Evolutionary conservation across 2,113 vertebrate genomes (phyloP), one percentile per base, ranked within the genome.

Genomic region (Verasper variegatus): DNA sequence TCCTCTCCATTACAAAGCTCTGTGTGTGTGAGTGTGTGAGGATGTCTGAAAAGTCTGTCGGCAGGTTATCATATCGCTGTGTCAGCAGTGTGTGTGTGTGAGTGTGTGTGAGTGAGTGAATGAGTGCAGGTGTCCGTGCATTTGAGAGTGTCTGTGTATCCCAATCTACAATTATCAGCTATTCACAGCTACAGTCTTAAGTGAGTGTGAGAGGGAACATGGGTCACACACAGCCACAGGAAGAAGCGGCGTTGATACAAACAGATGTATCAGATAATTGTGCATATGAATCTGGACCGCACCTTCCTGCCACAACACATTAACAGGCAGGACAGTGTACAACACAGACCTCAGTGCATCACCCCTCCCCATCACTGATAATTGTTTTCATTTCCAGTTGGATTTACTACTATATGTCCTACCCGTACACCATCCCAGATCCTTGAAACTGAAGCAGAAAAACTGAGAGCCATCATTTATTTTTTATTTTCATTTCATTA

Each of bases 1-100:
- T 81, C 56, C 42, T 35, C 70, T 86, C 78, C 52, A 67, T 78
- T 83, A 80, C 80, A 65, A 74, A 18, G 31, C 5, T 15, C 23
- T 57, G 1, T 59, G 67, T 59, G 68, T 59, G 24, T 58, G 69
- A 15, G 66, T 56, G 68, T 49, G 70, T 45, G 69, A 51, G 23
- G 14, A 2, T 2, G 8, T 51, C 58, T 86, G 24, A 72, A 61
- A 67, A 68, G 61, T 87, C 67, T 87, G 74, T 49, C 64, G 62
- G 52, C 67, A 62, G 76, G 86, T 86, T 83, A 80, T 84, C 82
- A 80, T 86, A 84, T 85, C 77, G 70, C 76, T 74, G 86, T 88
- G 85, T 93, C 87, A 89, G 88, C 89, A 84, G 69, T 76, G 3
- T 52, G 52, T 76, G 54, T 23, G 51, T 55, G 49, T 61, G 42